Conservation (phyloP, 2,888 invertebrate species). For the Mythimna vitellina region DNA sequence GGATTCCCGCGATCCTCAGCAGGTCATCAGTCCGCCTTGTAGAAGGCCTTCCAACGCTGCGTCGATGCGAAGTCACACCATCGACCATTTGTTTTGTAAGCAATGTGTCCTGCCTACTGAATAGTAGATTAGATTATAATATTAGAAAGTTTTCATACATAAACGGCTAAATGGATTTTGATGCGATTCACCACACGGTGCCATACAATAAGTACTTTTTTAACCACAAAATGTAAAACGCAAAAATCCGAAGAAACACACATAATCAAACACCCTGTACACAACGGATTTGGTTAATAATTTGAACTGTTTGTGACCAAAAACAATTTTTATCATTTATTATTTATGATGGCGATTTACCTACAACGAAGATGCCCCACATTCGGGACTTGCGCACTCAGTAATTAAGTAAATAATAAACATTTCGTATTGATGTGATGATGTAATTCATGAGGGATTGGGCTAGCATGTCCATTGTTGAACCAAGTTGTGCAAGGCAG, state of each 20-base stretch:
- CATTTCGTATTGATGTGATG: slow-evolving; percentile 34
- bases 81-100: too few relatives aligned
- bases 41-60: too few relatives aligned
- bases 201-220: neutral
- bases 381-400: slow-evolving; percentile 68
- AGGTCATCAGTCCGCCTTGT: too few relatives aligned
- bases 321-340: slow-evolving; percentile 83
- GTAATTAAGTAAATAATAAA: slow-evolving; percentile 68
- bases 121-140: too few relatives aligned
- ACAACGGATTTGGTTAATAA: slow-evolving; percentile 59
- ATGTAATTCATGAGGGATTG: slow-evolving; percentile 46
- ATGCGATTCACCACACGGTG: too few relatives aligned
- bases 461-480: neutral
- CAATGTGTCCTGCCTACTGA: too few relatives aligned
- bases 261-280: slow-evolving; percentile 64
- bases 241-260: slow-evolving; percentile 1
- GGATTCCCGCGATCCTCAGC: too few relatives aligned
- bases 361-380: slow-evolving; percentile 85
- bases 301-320: slow-evolving; percentile 64
- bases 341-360: slow-evolving; percentile 82
- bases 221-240: neutral
- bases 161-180: too few relatives aligned
- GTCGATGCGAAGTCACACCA: too few relatives aligned
- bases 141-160: too few relatives aligned
- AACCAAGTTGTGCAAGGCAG: too few relatives aligned